phyloP scores from a whole-genome alignment of 2,888 invertebrate genomes.

The Drosophila putrida region DNA sequence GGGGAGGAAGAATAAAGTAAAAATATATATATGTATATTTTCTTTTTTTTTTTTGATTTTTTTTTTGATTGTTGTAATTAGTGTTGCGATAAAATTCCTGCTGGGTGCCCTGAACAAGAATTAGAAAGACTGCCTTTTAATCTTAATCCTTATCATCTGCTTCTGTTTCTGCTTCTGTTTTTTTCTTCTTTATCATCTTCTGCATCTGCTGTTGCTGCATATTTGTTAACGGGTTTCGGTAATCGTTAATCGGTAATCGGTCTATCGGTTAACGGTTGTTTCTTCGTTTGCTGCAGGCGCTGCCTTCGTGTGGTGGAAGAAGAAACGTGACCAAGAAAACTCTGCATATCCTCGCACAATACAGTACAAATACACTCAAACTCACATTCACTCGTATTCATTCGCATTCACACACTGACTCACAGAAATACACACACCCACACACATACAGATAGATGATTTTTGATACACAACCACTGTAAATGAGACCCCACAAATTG shows the following conservation, averaged over 20 bases:
- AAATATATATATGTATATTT: slow-evolving; percentile 83
- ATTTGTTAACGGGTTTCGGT: slow-evolving; percentile 24
- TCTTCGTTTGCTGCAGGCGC: slow-evolving; percentile 35
- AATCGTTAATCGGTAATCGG: too few species aligned
- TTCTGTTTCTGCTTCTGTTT: neutral
- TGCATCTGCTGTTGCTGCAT: slow-evolving; percentile 37
- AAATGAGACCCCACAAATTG: slow-evolving; percentile 3
- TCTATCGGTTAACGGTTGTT: slow-evolving; percentile 18
- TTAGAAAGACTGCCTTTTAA: slow-evolving; percentile 48
- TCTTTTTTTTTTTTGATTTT: slow-evolving; percentile 66
- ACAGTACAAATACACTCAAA: slow-evolving; percentile 28
- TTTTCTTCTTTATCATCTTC: slow-evolving; percentile 29
- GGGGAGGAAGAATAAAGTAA: slow-evolving; percentile 85
- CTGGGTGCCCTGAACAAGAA: slow-evolving; percentile 50
- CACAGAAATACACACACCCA: slow-evolving; percentile 29
- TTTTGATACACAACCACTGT: neutral
- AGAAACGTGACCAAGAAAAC: slow-evolving; percentile 84
- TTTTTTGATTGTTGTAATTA: slow-evolving; percentile 81
- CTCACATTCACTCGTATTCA: neutral
- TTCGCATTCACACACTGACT: slow-evolving; percentile 20
- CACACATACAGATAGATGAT: neutral
- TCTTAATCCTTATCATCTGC: slow-evolving; percentile 30
- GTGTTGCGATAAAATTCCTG: slow-evolving; percentile 80
- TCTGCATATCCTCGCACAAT: slow-evolving; percentile 61
- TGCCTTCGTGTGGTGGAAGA: slow-evolving; percentile 25